These are phyloP conservation scores for Thelaira solivaga DNA, from an alignment of 2,888 invertebrate genomes.

Conservation along the genomic window DNA sequence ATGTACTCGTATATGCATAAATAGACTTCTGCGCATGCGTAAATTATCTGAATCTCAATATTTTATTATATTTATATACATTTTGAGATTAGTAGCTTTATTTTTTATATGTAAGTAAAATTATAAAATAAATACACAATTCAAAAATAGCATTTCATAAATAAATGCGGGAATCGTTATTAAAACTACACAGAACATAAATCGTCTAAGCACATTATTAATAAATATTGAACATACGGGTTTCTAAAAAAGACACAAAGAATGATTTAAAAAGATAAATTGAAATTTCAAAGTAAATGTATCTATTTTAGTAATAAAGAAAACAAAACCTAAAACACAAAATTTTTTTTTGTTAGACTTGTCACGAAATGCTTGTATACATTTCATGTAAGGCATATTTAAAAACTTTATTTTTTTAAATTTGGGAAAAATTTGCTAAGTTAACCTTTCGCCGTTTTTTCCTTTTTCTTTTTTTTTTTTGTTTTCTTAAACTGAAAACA, in stretches of 20 bases:
- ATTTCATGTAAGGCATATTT: conserved; percentile 52
- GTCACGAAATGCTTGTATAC: conserved; percentile 58
- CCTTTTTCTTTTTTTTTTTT: conserved; percentile 18
- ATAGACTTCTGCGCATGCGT: too few relatives aligned
- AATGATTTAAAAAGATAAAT: conserved; percentile 54
- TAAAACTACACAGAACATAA: conserved; percentile 18
- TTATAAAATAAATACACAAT: too few relatives aligned
- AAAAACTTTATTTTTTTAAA: conserved; percentile 42
- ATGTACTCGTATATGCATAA: too few relatives aligned
- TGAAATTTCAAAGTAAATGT: conserved; percentile 56
- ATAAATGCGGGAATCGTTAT: conserved; percentile 39
- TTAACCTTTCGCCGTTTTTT: too few relatives aligned
- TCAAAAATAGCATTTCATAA: too few relatives aligned
- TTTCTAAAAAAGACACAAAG: conserved; percentile 8
- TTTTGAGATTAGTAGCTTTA: too few relatives aligned
- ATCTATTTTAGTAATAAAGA: conserved; percentile 37
- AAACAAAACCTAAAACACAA: conserved; percentile 1
- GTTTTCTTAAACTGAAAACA: conserved; percentile 8
- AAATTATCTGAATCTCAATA: too few relatives aligned
- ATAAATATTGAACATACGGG: conserved; percentile 38
- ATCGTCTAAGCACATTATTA: conserved; percentile 32
- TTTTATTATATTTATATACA: too few relatives aligned
- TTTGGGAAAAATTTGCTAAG: conserved; percentile 33
- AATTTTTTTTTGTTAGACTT: conserved; percentile 53
- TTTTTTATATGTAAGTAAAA: too few relatives aligned